A percentile compares a stretch with the other conserved stretches of the same genome.
These are phyloP conservation scores for Spisula subtruncata DNA, from an alignment of 2,888 invertebrate species.

Conservation along the genomic window DNA sequence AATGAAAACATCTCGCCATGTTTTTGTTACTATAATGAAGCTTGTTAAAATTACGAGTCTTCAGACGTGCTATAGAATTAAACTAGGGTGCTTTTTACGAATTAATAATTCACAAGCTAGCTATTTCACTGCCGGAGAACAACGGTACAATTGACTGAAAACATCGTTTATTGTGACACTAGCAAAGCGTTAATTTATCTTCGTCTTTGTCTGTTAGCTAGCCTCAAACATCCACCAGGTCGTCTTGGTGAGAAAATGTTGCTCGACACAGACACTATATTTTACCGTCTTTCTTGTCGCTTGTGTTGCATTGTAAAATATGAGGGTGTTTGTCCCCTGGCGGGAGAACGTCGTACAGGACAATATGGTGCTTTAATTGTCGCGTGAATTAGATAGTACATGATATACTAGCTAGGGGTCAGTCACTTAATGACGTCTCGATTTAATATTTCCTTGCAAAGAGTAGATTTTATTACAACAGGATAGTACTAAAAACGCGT, in stretches of 20 bases:
- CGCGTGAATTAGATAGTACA: slow-evolving; percentile 1
- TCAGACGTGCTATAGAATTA: slow-evolving; percentile 59
- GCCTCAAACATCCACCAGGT: slow-evolving; percentile 25
- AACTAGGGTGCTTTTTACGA: slow-evolving; percentile 62
- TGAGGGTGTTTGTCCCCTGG: slow-evolving; percentile 2
- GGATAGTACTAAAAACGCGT: no score
- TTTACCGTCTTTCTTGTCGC: neutral
- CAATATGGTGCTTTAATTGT: slow-evolving; percentile 21
- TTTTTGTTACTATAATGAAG: slow-evolving; percentile 47
- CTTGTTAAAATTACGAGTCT: slow-evolving; percentile 52
- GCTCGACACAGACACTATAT: slow-evolving; percentile 18
- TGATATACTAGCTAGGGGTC: neutral
- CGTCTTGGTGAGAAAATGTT: slow-evolving; percentile 49
- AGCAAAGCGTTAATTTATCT: slow-evolving; percentile 57
- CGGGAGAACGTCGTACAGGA: neutral
- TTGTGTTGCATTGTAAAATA: slow-evolving; percentile 28
- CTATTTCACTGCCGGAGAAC: slow-evolving; percentile 57
- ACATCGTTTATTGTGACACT: slow-evolving; percentile 62
- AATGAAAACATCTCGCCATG: neutral
- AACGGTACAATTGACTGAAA: slow-evolving; percentile 59
- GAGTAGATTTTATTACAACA: neutral
- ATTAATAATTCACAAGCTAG: slow-evolving; percentile 65
- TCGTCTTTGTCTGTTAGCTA: slow-evolving; percentile 36
- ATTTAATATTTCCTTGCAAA: neutral
- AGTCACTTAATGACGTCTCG: neutral